Conservation (phyloP, 2,888 invertebrate genomes). For the Cylloceria caligata region DNA sequence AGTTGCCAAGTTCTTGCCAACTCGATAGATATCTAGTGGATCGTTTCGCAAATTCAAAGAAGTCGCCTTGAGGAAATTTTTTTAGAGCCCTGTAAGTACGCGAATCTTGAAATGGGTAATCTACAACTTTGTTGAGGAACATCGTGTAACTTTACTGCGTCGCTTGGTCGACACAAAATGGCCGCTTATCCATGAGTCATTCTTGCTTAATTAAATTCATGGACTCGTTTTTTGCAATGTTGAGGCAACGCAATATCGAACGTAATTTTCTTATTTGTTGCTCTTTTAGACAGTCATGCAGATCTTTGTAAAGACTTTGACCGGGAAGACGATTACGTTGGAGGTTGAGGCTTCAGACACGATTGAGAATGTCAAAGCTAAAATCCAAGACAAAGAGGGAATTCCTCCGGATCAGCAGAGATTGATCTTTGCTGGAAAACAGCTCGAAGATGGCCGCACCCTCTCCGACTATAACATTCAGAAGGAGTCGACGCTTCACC, state of each 20-base stretch:
- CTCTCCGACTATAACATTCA: constrained; percentile 10
- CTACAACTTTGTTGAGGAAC: constrained; percentile 3
- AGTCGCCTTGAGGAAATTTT: neutral
- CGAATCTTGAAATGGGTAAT: neutral
- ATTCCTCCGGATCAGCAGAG: constrained; percentile 27
- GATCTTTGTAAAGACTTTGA: constrained; percentile 71
- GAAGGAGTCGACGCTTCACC: constrained; percentile 15
- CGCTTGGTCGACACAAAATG: constrained; percentile 49
- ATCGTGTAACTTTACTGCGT: constrained; percentile 34
- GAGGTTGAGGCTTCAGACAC: constrained; percentile 11
- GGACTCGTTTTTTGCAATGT: neutral
- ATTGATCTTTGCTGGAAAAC: constrained; percentile 17
- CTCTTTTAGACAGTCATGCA: constrained; percentile 73
- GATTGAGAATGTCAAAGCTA: constrained; percentile 16
- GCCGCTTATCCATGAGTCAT: constrained; percentile 50
- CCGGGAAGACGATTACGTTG: constrained; percentile 65
- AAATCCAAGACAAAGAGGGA: constrained; percentile 21
- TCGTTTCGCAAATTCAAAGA: neutral
- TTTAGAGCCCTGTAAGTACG: neutral
- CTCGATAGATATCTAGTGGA: neutral
- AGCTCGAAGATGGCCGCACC: constrained; percentile 8
- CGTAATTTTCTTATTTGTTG: constrained; percentile 19
- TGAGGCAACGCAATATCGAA: neutral
- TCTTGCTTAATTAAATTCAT: constrained; percentile 10
- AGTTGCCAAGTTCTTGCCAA: constrained; percentile 26